phyloP scores from a whole-genome alignment of 1,140 invertebrate genomes.

The Drosophila kurseongensis region DNA sequence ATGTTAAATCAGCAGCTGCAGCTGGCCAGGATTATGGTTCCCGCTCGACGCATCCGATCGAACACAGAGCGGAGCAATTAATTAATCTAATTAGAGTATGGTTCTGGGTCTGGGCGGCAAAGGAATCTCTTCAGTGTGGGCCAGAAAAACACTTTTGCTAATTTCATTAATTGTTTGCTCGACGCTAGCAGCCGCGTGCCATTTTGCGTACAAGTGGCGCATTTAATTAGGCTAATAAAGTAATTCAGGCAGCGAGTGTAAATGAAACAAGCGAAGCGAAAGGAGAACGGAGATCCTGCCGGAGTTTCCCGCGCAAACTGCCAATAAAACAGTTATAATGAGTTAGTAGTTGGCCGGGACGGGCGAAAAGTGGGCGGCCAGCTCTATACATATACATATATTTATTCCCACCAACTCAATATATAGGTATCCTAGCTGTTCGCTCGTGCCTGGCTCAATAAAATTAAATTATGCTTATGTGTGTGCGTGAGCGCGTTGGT shows the following conservation, averaged over 20 bases:
- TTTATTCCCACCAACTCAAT: neutral
- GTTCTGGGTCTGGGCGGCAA: neutral
- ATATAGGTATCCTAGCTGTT: slow-evolving; percentile 27
- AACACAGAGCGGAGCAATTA: slow-evolving; percentile 29
- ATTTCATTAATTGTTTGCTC: slow-evolving; percentile 78
- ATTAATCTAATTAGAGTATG: slow-evolving; percentile 42
- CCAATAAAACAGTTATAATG: slow-evolving; percentile 81
- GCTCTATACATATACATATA: neutral
- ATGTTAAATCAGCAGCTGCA: slow-evolving; percentile 28
- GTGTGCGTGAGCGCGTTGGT: slow-evolving; percentile 24
- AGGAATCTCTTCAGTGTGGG: slow-evolving; percentile 13
- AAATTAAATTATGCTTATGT: slow-evolving; percentile 58
- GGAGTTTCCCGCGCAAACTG: slow-evolving; percentile 29
- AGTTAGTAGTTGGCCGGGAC: slow-evolving; percentile 40
- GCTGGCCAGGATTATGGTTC: slow-evolving; percentile 30
- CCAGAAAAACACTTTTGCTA: slow-evolving; percentile 55
- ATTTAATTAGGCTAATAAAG: slow-evolving; percentile 82
- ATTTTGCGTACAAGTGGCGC: slow-evolving; percentile 71
- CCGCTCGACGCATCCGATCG: neutral
- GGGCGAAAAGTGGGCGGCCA: neutral
- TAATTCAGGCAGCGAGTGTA: slow-evolving; percentile 66
- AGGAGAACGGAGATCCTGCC: slow-evolving; percentile 22
- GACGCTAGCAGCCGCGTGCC: slow-evolving; percentile 34
- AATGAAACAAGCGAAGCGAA: slow-evolving; percentile 53
- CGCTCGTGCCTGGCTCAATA: slow-evolving; percentile 58